These are phyloP conservation scores for Brachionus rotundiformis DNA, from an alignment of 1,140 invertebrate species.

Conservation along the genomic window DNA sequence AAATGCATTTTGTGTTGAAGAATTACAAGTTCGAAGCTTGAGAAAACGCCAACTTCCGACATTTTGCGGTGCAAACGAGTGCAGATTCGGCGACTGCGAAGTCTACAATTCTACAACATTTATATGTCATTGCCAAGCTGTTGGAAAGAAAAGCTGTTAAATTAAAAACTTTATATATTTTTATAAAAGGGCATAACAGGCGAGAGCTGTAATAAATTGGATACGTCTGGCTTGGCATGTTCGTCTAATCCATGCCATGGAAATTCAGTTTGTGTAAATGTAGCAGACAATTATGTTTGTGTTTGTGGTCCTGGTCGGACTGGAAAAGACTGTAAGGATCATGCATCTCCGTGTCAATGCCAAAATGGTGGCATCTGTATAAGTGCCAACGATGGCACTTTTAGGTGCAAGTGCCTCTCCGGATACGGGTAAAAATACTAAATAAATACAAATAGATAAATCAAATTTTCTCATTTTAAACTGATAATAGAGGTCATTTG, in stretches of 20 bases:
- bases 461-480: not conserved
- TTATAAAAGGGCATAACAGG: conserved; percentile 24
- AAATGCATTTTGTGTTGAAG: not conserved
- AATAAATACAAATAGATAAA: not conserved
- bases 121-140: conserved; percentile 33
- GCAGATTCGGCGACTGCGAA: conserved; percentile 51
- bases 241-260: conserved; percentile 48
- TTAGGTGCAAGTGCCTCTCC: not conserved
- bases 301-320: conserved; percentile 45
- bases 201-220: conserved; percentile 35
- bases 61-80: conserved; percentile 40
- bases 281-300: conserved; percentile 34
- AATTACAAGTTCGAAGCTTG: not conserved
- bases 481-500: conserved; percentile 23
- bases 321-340: conserved; percentile 31
- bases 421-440: conserved; percentile 25
- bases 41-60: conserved; percentile 28
- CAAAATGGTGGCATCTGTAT: conserved; percentile 43
- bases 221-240: conserved; percentile 1
- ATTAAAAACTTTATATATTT: not conserved
- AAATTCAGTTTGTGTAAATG: conserved; percentile 29
- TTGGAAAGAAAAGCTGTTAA: not conserved
- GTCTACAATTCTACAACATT: conserved; percentile 30
- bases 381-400: not conserved
- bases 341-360: conserved; percentile 48